These are phyloP conservation scores for Dicycla oo DNA, from an alignment of 2,888 invertebrate genomes.

Conservation along the genomic window DNA sequence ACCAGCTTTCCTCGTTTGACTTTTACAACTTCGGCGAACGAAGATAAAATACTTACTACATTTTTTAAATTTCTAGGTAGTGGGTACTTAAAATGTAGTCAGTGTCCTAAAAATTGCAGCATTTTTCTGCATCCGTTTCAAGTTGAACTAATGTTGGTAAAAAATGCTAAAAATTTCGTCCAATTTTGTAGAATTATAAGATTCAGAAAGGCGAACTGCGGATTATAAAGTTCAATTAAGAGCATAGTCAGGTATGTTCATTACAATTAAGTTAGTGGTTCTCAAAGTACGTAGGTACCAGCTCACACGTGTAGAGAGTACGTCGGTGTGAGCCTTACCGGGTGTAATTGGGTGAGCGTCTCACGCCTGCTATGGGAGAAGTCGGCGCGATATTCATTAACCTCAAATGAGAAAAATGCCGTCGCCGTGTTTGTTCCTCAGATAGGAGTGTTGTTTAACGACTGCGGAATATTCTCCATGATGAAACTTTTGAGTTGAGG, in stretches of 20 bases:
- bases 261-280: slow-evolving; percentile 46
- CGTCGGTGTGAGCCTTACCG: slow-evolving; percentile 68
- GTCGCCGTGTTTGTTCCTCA: slow-evolving; percentile 70
- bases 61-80: slow-evolving; percentile 33
- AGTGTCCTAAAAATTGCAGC: slow-evolving; percentile 8
- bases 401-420: slow-evolving; percentile 86
- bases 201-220: slow-evolving; percentile 6
- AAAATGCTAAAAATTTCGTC: slow-evolving; percentile 6
- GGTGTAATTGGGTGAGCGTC: slow-evolving; percentile 80
- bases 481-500: slow-evolving; percentile 48
- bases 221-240: slow-evolving; percentile 25
- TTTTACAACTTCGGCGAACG: slow-evolving; percentile 60
- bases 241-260: slow-evolving; percentile 27
- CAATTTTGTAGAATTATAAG: slow-evolving; percentile 18
- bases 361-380: slow-evolving; percentile 76
- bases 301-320: slow-evolving; percentile 45
- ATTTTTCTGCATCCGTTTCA: slow-evolving; percentile 18
- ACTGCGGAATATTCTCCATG: slow-evolving; percentile 51
- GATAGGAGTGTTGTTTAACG: slow-evolving; percentile 58
- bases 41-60: slow-evolving; percentile 37
- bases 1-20: slow-evolving; percentile 60
- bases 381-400: slow-evolving; percentile 84
- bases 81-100: slow-evolving; percentile 18
- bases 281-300: slow-evolving; percentile 40
- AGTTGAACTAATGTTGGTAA: background rate